Base-by-base conservation (phyloP, 1,140 invertebrate genomes). In the Zaprionus ghesquierei region DNA sequence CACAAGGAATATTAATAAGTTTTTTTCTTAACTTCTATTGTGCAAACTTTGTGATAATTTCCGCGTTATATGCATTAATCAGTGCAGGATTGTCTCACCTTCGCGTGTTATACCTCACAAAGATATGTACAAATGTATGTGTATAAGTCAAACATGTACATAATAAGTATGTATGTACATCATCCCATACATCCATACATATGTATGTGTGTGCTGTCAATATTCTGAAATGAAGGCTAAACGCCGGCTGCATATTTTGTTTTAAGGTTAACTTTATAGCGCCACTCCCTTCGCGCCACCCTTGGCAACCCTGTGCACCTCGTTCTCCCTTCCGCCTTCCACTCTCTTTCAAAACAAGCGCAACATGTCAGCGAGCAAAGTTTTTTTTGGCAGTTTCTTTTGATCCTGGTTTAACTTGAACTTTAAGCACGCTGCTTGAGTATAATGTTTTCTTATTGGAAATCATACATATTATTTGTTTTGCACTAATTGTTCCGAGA, bases 171-270 rank as follows among this genome's bases (percentile, higher is more conserved):
- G 41, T 49, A 41, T n/a, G 8, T 12, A 46, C 9, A 20, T 6
- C n/a, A n/a, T n/a, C n/a, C 1, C 41, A 22, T n/a, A 27, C 10
- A 22, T 58, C 15, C 12, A 31, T 51, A 44, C 13, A 51, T 49
- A 18, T 5, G 0, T 41, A 2, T 25, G 22, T 55, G 59, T 33
- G 13, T 23, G 12, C 31, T 41, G 50, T 73, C 25, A 69, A 65
- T 51, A 53, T 27, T 54, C 13, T 9, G 25, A 10, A 41, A n/a
- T 72, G 63, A 68, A 77, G 63, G 62, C 62, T 77, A 72, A 69
- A 68, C 55, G 55, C 50, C 41, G 59, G 73, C 51, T 74, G 56
- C 59, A 61, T 73, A 62, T 63, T 59, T 74, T 31, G 44, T 33
- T 63, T 61, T 29, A 59, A 64, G 61, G 60, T 64, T 64, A 50